phyloP scores from a whole-genome alignment of 2,888 invertebrate genomes.

The Lottia scabra region DNA sequence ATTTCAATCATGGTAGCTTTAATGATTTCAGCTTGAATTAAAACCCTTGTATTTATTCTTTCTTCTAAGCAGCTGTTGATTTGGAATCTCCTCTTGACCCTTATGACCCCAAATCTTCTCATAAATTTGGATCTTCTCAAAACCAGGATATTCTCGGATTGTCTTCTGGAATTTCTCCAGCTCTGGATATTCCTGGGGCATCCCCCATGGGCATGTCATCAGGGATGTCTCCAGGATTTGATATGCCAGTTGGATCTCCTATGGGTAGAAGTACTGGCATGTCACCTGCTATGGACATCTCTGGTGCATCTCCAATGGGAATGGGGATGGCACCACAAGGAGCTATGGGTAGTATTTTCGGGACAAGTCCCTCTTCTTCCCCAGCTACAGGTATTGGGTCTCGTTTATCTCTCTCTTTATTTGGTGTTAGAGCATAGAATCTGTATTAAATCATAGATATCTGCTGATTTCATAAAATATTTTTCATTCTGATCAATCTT shows the following conservation, averaged over 20 bases:
- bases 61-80: constrained; percentile 27
- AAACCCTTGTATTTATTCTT: constrained; percentile 2
- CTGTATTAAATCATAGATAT: too few relatives aligned
- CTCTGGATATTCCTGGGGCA: not conserved
- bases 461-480: too few relatives aligned
- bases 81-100: constrained; percentile 36
- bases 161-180: not conserved
- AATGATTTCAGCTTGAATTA: not conserved
- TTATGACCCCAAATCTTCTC: constrained; percentile 23
- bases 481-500: too few relatives aligned
- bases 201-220: not conserved
- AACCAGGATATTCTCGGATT: not conserved
- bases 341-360: not conserved
- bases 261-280: too few relatives aligned
- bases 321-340: not conserved
- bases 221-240: not conserved
- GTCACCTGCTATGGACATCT: not conserved
- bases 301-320: not conserved
- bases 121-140: not conserved
- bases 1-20: too few relatives aligned
- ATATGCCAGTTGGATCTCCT: too few relatives aligned
- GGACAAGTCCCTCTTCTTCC: not conserved
- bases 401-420: too few relatives aligned
- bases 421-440: too few relatives aligned
- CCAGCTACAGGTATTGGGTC: not conserved